phyloP scores from a whole-genome alignment of 2,888 invertebrate species.

The Nomada ferruginata region DNA sequence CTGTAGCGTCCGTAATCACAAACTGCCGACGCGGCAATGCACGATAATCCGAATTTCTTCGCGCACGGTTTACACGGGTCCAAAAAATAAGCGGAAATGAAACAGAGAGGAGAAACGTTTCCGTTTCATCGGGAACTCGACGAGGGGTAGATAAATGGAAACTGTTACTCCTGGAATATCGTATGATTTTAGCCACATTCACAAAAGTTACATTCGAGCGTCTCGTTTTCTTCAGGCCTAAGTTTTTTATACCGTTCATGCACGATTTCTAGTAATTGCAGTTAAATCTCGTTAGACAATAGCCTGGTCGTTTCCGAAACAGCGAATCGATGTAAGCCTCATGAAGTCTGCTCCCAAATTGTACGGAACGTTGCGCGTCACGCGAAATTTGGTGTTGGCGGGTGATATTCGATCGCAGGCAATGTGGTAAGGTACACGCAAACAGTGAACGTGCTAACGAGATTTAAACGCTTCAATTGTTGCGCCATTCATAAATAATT shows the following conservation, averaged over 20 bases:
- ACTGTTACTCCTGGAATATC: not conserved
- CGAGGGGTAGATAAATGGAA: not conserved
- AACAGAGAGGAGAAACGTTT: not conserved
- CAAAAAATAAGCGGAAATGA: constrained; percentile 29
- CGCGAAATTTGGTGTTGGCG: constrained; percentile 20
- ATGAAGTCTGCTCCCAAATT: constrained; percentile 84
- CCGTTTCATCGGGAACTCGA: not conserved
- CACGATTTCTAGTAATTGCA: constrained; percentile 72
- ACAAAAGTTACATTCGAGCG: not conserved
- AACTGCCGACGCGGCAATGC: constrained; percentile 19
- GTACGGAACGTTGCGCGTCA: constrained; percentile 36
- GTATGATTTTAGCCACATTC: not conserved
- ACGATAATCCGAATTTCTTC: constrained; percentile 38
- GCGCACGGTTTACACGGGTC: constrained; percentile 52
- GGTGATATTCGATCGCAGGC: not conserved
- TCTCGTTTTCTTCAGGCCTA: constrained; percentile 54
- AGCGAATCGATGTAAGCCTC: constrained; percentile 79
- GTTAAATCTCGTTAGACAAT: constrained; percentile 84
- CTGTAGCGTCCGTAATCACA: not conserved
- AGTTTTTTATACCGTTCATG: constrained; percentile 28
- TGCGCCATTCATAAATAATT: constrained; percentile 82
- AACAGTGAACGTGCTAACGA: constrained; percentile 78
- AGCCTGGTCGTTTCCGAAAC: constrained; percentile 57
- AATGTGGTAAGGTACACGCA: not conserved
- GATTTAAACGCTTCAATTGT: constrained; percentile 81